phyloP scores from a whole-genome alignment of 1,140 invertebrate species.

The Zaprionus inermis region DNA sequence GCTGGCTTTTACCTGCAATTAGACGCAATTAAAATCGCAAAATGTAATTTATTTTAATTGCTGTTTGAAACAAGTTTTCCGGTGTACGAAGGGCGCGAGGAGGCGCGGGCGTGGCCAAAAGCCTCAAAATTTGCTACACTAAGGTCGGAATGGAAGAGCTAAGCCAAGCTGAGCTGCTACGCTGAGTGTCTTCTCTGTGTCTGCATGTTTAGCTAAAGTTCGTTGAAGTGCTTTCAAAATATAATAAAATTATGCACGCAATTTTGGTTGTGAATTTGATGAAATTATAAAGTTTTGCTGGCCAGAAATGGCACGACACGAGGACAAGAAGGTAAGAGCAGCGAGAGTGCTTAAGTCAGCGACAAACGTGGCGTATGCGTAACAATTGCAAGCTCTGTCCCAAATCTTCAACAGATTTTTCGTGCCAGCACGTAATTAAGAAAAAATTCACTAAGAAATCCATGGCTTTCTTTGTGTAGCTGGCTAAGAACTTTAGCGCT shows the following conservation, averaged over 20 bases:
- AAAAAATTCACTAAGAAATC: not conserved
- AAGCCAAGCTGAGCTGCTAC: not conserved
- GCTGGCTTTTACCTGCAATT: slow-evolving; percentile 78
- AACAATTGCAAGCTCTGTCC: slow-evolving; percentile 17
- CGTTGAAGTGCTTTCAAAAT: slow-evolving; percentile 76
- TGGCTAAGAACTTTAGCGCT: not conserved
- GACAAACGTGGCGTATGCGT: slow-evolving; percentile 24
- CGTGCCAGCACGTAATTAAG: slow-evolving; percentile 40
- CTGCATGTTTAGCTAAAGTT: slow-evolving; percentile 79
- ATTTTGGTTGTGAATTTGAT: slow-evolving; percentile 78
- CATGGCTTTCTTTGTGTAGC: not conserved
- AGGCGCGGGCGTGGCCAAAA: not conserved
- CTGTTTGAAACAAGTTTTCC: slow-evolving; percentile 75
- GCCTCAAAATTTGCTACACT: slow-evolving; percentile 41
- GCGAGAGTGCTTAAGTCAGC: slow-evolving; percentile 8
- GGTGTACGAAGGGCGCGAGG: slow-evolving; percentile 22
- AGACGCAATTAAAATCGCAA: slow-evolving; percentile 80
- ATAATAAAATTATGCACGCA: slow-evolving; percentile 80
- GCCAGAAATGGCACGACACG: slow-evolving; percentile 16
- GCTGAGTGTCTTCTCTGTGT: not conserved
- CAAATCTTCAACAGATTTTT: slow-evolving; percentile 37
- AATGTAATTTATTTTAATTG: slow-evolving; percentile 82
- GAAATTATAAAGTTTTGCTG: slow-evolving; percentile 73
- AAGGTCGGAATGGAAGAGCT: not conserved
- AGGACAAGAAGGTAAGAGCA: not conserved